These are phyloP conservation scores for Neopelma chrysocephalum DNA, from an alignment of 2,797 vertebrate genomes.

Conservation along the genomic window DNA sequence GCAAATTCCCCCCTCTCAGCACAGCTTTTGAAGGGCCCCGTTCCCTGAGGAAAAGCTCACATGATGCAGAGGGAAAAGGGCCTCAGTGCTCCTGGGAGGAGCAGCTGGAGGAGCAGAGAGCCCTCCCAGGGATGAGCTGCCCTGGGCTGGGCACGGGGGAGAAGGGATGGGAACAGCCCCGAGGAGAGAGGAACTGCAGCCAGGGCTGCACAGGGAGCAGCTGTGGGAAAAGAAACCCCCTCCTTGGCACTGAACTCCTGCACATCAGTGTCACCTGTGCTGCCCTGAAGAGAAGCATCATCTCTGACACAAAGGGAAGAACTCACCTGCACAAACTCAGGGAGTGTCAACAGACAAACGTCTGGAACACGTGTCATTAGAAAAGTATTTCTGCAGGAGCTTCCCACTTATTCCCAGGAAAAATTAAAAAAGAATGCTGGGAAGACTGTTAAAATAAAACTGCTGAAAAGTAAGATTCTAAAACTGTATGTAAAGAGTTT, in stretches of 20 bases:
- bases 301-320: not conserved
- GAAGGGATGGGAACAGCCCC: fast-evolving
- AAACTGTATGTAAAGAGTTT: not conserved
- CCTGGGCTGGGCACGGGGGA: fast-evolving
- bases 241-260: not conserved
- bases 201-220: fast-evolving
- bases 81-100: not conserved
- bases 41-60: not conserved
- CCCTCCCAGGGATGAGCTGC: not conserved
- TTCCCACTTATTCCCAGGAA: not conserved
- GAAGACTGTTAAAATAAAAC: not conserved
- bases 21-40: not conserved
- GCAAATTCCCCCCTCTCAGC: not conserved
- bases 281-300: fast-evolving
- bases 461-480: not conserved
- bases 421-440: not conserved
- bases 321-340: not conserved
- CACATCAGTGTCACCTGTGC: too few relatives aligned
- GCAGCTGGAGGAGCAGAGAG: not conserved
- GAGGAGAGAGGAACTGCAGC: not conserved
- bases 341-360: fast-evolving
- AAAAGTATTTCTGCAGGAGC: not conserved
- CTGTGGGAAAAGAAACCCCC: not conserved
- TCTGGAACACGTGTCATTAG: fast-evolving
- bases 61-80: fast-evolving